Base-by-base conservation (phyloP, 92 coral and sea anemone genomes). In the Nematostella vectensis region DNA sequence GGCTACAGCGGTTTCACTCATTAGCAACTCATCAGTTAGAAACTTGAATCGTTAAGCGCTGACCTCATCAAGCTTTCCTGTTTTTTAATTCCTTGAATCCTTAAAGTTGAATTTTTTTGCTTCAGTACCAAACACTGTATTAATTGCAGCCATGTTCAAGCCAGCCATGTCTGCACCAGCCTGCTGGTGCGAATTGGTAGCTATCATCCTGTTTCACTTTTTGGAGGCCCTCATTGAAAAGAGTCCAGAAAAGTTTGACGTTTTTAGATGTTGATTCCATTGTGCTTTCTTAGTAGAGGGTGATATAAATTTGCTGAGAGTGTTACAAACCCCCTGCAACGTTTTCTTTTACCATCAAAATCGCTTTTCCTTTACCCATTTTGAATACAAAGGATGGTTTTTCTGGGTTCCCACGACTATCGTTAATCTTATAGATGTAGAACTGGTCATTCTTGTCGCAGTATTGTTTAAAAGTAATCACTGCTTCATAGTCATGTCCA, bases 111-210 rank as follows among this genome's bases (percentile, higher is more conserved):
- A 73, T 23, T 31, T 27, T 17, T 40, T 47, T 20, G 61, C 66
- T 3, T 74, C 79, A 29, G 36, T 52, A 6, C 76, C 76, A 50
- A 67, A 67, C 1, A 74, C 74, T 42, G 50, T 21, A 17, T 15
- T 16, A 4, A 65, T 31, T 20, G 56, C 74, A 21, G 31, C 51
- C 73, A 59, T 50, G 39, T 74, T 74, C 2, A 69, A 38, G 39
- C 59, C 63, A 1, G 74, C 83, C 70, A 75, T 75, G 68, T 75
- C 82, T 63, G 27, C 74, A 75, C 78, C 77, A 63, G 15, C 76
- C 80, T 11, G 19, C 10, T 3, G 80, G 76, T 38, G 50, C 44
- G 28, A 79, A 61, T 15, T 47, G 48, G n/a, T 13, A 21, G 30
- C 40, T 58, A 13, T 57, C 38, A 3, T 57, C 60, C 30, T 50